These are phyloP conservation scores for Aleiodes leptofemur DNA, from an alignment of 2,888 invertebrate species.

Conservation along the genomic window DNA sequence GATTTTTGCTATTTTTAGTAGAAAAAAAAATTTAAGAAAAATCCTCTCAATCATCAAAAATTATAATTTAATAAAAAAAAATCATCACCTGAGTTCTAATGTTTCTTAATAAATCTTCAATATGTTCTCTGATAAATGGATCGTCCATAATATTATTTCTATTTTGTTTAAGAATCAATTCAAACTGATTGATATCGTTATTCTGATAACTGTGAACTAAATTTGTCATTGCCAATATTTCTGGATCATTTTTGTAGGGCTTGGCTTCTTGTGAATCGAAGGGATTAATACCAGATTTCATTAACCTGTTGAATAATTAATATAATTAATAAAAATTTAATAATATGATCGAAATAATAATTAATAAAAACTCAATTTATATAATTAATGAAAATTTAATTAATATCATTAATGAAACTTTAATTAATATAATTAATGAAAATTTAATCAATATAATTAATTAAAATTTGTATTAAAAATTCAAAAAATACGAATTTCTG, in stretches of 20 bases:
- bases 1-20: no score
- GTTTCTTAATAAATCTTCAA: constrained; percentile 96
- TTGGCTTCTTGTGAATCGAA: constrained; percentile 99
- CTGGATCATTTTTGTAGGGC: constrained; percentile 99
- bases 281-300: constrained; percentile 99
- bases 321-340: neutral
- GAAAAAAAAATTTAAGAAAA: no score
- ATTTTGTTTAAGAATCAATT: constrained; percentile 95
- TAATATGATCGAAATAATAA: no score
- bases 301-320: constrained; percentile 81
- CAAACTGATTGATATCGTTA: constrained; percentile 98
- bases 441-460: neutral
- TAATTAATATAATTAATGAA: neutral
- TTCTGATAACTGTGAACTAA: constrained; percentile 98
- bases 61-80: neutral
- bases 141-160: constrained; percentile 98
- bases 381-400: constrained; percentile 5
- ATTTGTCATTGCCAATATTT: constrained; percentile 99
- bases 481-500: neutral
- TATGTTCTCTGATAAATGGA: constrained; percentile 98
- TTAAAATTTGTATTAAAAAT: neutral
- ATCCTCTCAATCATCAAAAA: no score
- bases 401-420: neutral
- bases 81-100: constrained; percentile 84
- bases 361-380: neutral